Conservation (phyloP, 2,888 invertebrate genomes). For the Gastrophysa polygoni region DNA sequence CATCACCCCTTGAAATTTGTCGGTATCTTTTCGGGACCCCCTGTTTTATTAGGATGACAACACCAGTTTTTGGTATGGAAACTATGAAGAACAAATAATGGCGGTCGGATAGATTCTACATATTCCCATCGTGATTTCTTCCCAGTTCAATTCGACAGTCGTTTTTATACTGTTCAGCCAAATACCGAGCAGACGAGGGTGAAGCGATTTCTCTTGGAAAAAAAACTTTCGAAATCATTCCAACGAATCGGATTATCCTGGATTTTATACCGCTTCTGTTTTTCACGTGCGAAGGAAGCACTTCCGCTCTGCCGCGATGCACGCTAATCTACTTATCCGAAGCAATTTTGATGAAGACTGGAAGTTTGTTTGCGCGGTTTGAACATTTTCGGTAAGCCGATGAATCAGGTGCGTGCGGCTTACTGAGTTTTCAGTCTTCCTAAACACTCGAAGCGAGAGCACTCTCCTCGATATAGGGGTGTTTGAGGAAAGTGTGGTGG, state of each 20-base stretch:
- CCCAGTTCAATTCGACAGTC: too few relatives aligned
- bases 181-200: too few relatives aligned
- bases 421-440: background rate
- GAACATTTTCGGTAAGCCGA: background rate
- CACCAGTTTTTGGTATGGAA: too few relatives aligned
- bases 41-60: too few relatives aligned
- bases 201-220: background rate
- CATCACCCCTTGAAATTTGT: too few relatives aligned
- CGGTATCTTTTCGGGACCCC: too few relatives aligned
- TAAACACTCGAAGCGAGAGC: background rate
- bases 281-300: background rate
- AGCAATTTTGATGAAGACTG: constrained; percentile 20
- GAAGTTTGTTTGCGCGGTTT: background rate
- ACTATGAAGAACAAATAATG: too few relatives aligned
- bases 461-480: background rate
- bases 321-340: constrained; percentile 21
- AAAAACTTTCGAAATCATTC: background rate
- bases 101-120: too few relatives aligned
- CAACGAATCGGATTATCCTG: background rate
- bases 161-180: too few relatives aligned
- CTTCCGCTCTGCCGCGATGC: background rate
- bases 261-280: background rate
- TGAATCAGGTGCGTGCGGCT: background rate
- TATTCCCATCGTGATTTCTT: too few relatives aligned
- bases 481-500: background rate